Conservation (phyloP, 2,797 vertebrate species). For the Myripristis jacobus region DNA sequence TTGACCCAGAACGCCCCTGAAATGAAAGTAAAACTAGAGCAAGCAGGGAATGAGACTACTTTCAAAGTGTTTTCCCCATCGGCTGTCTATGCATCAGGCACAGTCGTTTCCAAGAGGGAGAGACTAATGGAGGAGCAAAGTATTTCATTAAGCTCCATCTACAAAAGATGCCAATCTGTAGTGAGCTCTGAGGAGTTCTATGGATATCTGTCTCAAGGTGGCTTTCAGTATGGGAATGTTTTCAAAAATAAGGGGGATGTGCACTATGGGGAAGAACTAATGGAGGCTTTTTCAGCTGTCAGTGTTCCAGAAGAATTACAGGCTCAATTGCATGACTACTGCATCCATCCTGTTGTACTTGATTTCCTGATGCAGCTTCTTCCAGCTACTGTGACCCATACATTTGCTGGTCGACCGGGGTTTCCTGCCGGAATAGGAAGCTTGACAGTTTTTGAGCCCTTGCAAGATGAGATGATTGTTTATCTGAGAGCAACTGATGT, state of each 20-base stretch:
- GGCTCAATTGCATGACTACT: constrained; percentile 83
- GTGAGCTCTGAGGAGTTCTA: constrained; percentile 82
- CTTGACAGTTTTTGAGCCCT: constrained; percentile 81
- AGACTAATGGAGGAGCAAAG: constrained; percentile 76
- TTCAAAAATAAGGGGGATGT: constrained; percentile 85
- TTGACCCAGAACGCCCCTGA: constrained; percentile 76
- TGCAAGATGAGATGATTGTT: constrained; percentile 88
- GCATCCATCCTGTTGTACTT: constrained; percentile 88
- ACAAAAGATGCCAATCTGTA: constrained; percentile 80
- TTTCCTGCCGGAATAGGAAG: constrained; percentile 86
- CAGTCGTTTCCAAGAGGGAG: constrained; percentile 68
- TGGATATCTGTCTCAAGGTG: constrained; percentile 73
- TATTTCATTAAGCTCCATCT: constrained; percentile 81
- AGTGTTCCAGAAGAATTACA: constrained; percentile 77
- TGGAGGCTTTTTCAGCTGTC: constrained; percentile 82
- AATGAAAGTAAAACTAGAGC: constrained; percentile 81
- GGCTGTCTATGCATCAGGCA: constrained; percentile 84
- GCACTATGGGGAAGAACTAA: constrained; percentile 84
- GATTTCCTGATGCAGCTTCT: constrained; percentile 89
- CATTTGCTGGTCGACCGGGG: constrained; percentile 68
- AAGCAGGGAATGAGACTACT: constrained; percentile 44
- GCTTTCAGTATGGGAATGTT: constrained; percentile 87
- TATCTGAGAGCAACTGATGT: constrained; percentile 83
- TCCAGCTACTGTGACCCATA: constrained; percentile 68
- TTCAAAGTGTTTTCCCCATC: constrained; percentile 81